Conservation (phyloP, 2,797 vertebrate genomes). For the Gymnoscopelus braueri region DNA sequence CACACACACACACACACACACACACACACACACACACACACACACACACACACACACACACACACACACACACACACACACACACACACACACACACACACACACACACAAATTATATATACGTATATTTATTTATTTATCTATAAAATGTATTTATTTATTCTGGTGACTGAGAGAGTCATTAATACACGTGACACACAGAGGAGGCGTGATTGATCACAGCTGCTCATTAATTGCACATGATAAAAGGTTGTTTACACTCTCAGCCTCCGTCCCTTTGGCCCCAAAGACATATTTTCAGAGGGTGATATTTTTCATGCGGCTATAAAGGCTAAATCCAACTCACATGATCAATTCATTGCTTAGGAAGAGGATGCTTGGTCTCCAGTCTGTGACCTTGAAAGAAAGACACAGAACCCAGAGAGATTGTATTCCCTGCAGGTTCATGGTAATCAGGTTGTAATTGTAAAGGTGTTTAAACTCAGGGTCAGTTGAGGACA, state of each 20-base stretch:
- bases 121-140: no score
- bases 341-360: conserved; percentile 22
- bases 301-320: conserved; percentile 58
- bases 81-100: no score
- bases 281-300: conserved; percentile 46
- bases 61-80: no score
- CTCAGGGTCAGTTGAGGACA: conserved; percentile 16
- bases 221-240: conserved; percentile 64
- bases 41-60: no score
- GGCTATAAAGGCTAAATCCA: conserved; percentile 26
- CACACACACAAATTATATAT: no score
- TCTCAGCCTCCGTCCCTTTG: conserved; percentile 44
- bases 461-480: conserved; percentile 25
- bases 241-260: conserved; percentile 74
- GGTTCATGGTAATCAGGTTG: conserved; percentile 13
- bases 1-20: no score
- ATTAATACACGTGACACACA: conserved; percentile 67
- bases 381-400: conserved; percentile 38
- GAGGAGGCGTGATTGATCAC: conserved; percentile 67
- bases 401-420: conserved; percentile 11
- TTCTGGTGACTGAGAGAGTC: conserved; percentile 43
- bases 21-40: no score
- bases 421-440: conserved; percentile 8
- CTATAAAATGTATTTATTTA: conserved; percentile 62
- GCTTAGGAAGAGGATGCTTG: conserved; percentile 20